Conservation (phyloP, 1,140 invertebrate species). For the Amphibalanus amphitrite region DNA sequence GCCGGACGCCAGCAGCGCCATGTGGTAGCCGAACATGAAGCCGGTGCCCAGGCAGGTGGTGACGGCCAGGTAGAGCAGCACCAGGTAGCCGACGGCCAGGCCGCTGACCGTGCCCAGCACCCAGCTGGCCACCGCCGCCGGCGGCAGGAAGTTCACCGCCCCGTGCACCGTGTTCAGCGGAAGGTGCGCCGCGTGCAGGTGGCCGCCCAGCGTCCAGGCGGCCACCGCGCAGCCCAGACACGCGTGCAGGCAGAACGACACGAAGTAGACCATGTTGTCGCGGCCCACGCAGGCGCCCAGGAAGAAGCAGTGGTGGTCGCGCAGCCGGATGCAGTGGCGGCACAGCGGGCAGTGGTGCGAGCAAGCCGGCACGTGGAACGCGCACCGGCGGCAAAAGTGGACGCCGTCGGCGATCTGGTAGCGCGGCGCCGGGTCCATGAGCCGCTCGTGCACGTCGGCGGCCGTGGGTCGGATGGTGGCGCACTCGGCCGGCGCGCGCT, state of each 20-base stretch:
- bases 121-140: not conserved
- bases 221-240: constrained; percentile 14
- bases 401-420: not conserved
- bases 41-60: not conserved
- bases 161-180: not conserved
- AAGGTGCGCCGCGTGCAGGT: not conserved
- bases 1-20: not conserved
- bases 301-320: constrained; percentile 19
- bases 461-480: not conserved
- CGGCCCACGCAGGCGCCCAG: constrained; percentile 18
- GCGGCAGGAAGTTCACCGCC: not conserved
- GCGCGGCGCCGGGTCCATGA: not conserved
- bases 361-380: not conserved
- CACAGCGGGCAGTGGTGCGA: constrained; percentile 18
- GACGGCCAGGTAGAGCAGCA: not conserved
- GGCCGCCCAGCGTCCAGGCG: not conserved
- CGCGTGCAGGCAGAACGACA: constrained; percentile 18
- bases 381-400: not conserved
- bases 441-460: not conserved
- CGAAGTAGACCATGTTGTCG: constrained; percentile 18
- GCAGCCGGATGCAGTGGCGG: constrained; percentile 17
- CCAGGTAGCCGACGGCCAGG: not conserved
- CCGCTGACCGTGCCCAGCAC: not conserved
- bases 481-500: not conserved
- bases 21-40: not conserved